Percentiles rank a stretch among this genome's conserved stretches.
phyloP scores from a whole-genome alignment of 1,140 invertebrate species.

The Zaprionus vittiger region DNA sequence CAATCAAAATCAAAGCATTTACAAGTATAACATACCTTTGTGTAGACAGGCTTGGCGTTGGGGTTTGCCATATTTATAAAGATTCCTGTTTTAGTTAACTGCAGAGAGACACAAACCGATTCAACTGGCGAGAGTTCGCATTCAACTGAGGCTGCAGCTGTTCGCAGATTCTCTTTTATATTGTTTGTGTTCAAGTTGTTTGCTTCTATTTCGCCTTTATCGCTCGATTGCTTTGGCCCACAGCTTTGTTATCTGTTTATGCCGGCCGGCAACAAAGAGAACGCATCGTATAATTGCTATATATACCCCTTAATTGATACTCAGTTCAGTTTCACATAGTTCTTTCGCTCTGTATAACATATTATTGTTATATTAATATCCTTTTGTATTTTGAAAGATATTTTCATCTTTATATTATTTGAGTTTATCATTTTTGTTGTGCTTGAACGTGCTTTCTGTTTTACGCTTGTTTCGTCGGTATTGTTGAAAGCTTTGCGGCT shows the following conservation, averaged over 20 bases:
- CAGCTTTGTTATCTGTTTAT: slow-evolving; percentile 19
- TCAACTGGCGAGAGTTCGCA: slow-evolving; percentile 27
- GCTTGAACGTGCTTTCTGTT: slow-evolving; percentile 20
- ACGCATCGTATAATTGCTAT: not conserved
- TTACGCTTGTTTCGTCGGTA: slow-evolving; percentile 22
- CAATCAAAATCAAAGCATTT: not conserved
- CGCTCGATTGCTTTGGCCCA: slow-evolving; percentile 30
- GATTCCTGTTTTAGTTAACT: not conserved
- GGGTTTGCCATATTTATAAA: slow-evolving; percentile 75
- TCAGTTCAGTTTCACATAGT: not conserved
- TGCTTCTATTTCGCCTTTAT: slow-evolving; percentile 37
- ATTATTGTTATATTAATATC: not conserved
- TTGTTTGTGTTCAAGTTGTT: slow-evolving; percentile 32
- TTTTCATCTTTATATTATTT: not conserved
- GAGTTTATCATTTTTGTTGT: slow-evolving; percentile 11
- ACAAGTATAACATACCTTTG: slow-evolving; percentile 60
- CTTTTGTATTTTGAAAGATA: not conserved
- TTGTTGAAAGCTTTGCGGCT: not conserved
- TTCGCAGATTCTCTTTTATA: slow-evolving; percentile 57
- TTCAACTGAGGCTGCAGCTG: slow-evolving; percentile 53
- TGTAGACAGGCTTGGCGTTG: slow-evolving; percentile 74
- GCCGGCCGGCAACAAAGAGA: slow-evolving; percentile 34
- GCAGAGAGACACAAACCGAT: not conserved
- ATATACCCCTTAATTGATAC: not conserved
- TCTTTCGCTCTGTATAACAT: not conserved